Evolutionary conservation across 2,797 vertebrate genomes (phyloP), one percentile per base, ranked within the genome.

Genomic region (Lophius americanus): DNA sequence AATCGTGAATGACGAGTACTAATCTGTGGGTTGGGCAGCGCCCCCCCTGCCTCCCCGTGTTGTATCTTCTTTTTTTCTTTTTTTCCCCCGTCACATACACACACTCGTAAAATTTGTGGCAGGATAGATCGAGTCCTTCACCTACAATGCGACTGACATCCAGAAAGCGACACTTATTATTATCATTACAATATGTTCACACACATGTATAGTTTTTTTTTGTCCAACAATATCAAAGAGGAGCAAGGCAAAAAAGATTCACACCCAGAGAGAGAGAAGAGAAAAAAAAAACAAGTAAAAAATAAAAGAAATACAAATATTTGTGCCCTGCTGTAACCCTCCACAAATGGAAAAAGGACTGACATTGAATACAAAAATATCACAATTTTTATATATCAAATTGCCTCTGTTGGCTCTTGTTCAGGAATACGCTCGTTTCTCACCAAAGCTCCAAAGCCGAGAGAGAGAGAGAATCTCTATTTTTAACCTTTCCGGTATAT

Each of bases 311-410:
- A 90, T 90, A 90, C 90, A 92, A 91, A 92, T 87, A 92, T 90
- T 89, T 92, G 92, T 93, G 92, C 93, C 92, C 91, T 92, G 90
- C 92, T 92, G 79, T 85, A 89, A 93, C 92, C 89, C 93, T 93
- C 92, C 92, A 94, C 92, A 92, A 93, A 92, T 90, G 93, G 94
- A 89, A 92, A 94, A 93, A 93, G 87, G 94, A 94, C 93, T 72
- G 92, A 96, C 95, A 95, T 92, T 91, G 87, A 93, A 94, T 97
- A 97, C 95, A 97, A 97, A 97, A 97, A 96, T 96, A 96, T 95
- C 92, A 97, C 95, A 95, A 93, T 95, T 95, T 90, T 92, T 94
- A 94, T 94, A 93, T 95, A 95, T 96, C 94, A 94, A 94, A 94
- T 90, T 86, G 91, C 92, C 92, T 93, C 85, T 86, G 86, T 89